These are phyloP conservation scores for Campopleginae sp. DNA, from an alignment of 2,888 invertebrate species.

Conservation along the genomic window DNA sequence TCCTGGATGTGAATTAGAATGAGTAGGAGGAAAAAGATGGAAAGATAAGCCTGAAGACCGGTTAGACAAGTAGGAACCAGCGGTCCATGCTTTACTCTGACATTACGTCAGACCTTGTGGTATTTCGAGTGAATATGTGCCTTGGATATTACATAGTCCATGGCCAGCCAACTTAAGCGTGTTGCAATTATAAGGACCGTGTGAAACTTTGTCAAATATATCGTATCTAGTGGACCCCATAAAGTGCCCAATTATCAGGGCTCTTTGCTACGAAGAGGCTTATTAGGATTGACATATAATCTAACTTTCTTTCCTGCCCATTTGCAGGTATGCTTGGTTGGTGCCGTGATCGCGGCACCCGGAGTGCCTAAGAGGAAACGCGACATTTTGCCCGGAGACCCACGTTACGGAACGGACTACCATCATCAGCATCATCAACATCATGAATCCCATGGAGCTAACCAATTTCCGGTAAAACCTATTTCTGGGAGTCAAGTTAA, in stretches of 20 bases:
- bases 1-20: neutral
- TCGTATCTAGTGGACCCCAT: neutral
- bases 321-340: conserved; percentile 77
- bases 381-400: conserved; percentile 79
- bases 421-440: conserved; percentile 76
- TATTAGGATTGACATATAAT: neutral
- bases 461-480: conserved; percentile 67
- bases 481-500: neutral
- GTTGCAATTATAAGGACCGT: neutral
- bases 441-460: conserved; percentile 66
- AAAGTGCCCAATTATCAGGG: neutral
- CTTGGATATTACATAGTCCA: neutral
- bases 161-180: neutral
- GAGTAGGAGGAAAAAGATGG: neutral
- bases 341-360: conserved; percentile 74
- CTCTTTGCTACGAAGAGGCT: neutral
- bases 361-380: conserved; percentile 72
- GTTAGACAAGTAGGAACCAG: conserved; percentile 4
- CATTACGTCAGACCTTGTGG: conserved; percentile 3
- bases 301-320: neutral
- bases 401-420: conserved; percentile 81
- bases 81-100: neutral
- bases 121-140: neutral
- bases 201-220: conserved; percentile 3
- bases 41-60: conserved; percentile 18